Percentiles rank a stretch among this genome's conserved stretches.
These are phyloP conservation scores for Limnephilus rhombicus DNA, from an alignment of 2,888 invertebrate genomes.

Conservation along the genomic window DNA sequence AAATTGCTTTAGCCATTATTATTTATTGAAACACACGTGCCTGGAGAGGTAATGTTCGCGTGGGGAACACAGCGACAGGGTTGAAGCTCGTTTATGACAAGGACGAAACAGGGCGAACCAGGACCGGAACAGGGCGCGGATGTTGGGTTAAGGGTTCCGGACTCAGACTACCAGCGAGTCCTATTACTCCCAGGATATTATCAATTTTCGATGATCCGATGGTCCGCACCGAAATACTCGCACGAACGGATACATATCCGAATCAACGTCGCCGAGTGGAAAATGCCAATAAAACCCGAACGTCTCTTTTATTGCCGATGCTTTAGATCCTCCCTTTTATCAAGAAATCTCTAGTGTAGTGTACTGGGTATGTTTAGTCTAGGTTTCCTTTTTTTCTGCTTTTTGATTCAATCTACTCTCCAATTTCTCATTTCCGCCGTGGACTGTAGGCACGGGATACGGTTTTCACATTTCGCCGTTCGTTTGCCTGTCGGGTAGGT, in stretches of 20 bases:
- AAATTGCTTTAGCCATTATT: neutral
- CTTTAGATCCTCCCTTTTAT: neutral
- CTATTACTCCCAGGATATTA: constrained; percentile 38
- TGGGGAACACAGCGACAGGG: neutral
- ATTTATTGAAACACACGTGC: neutral
- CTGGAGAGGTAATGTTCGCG: neutral
- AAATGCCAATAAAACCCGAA: constrained; percentile 4
- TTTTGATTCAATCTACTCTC: constrained; percentile 34
- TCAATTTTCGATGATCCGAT: constrained; percentile 43
- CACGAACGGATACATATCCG: neutral
- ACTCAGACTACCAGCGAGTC: constrained; percentile 14
- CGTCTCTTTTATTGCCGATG: neutral
- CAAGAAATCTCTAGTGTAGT: neutral
- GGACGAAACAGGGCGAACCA: neutral
- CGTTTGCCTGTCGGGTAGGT: constrained; percentile 35
- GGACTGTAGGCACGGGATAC: neutral
- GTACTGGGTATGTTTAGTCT: neutral
- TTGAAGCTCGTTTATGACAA: neutral
- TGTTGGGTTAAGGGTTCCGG: constrained; percentile 10
- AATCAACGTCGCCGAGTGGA: constrained; percentile 18
- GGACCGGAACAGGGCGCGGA: constrained; percentile 15
- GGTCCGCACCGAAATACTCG: neutral
- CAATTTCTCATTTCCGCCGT: constrained; percentile 45
- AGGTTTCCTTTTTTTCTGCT: neutral
- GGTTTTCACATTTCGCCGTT: constrained; percentile 46